Evolutionary conservation across 2,113 vertebrate species (phyloP).

Genomic region (Agapornis roseicollis): DNA sequence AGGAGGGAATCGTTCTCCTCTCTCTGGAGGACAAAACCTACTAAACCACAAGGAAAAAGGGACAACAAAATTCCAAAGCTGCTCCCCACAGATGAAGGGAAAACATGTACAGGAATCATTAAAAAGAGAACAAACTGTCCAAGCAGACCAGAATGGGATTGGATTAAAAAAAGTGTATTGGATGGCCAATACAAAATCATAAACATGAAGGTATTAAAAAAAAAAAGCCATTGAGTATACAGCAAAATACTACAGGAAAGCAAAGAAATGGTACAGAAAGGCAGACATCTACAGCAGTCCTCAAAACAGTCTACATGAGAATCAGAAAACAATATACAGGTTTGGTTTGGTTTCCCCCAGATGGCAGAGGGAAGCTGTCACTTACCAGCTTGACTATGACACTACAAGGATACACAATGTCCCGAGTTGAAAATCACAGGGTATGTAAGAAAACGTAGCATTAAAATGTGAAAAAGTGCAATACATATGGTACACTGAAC

Average conservation of each 20-base stretch:
- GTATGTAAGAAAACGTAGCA: conserved; percentile 90
- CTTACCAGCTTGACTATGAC: conserved; percentile 79
- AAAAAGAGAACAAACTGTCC: conserved; percentile 55
- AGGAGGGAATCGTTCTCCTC: background rate
- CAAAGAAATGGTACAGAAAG: conserved; percentile 92
- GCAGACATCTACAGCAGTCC: conserved; percentile 81
- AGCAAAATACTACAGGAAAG: conserved; percentile 91
- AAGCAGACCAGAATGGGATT: conserved; percentile 69
- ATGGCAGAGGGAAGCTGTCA: conserved; percentile 78
- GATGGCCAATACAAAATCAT: conserved; percentile 83
- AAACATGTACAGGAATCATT: background rate
- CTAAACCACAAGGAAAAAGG: background rate
- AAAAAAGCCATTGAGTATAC: conserved; percentile 91
- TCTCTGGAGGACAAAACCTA: background rate
- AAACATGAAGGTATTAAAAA: conserved; percentile 84
- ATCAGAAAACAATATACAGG: conserved; percentile 71
- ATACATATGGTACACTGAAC: conserved; percentile 88
- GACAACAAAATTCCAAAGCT: background rate
- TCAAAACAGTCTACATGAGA: conserved; percentile 74
- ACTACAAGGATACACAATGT: conserved; percentile 86
- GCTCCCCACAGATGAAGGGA: background rate
- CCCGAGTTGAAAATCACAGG: conserved; percentile 88
- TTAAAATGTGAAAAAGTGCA: conserved; percentile 94
- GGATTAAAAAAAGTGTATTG: conserved; percentile 86
- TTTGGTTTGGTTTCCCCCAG: conserved; percentile 8